These are phyloP conservation scores for Trichonephila clavipes DNA, from an alignment of 1,140 invertebrate species.

Conservation along the genomic window DNA sequence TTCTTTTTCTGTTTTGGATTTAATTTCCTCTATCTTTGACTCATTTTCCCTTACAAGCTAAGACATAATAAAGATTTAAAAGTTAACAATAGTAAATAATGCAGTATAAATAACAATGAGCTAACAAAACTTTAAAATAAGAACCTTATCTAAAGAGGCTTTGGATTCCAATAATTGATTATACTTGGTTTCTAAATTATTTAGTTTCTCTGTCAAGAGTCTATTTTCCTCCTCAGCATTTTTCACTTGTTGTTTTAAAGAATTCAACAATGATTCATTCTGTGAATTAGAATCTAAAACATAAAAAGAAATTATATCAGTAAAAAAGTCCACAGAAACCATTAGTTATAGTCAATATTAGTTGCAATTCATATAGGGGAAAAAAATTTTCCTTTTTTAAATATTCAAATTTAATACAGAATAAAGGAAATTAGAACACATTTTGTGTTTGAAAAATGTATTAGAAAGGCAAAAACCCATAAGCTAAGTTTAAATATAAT, in stretches of 20 bases:
- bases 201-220: neutral
- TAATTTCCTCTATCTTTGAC: slow-evolving; percentile 30
- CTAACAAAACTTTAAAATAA: neutral
- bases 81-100: neutral
- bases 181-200: neutral
- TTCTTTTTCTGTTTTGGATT: neutral
- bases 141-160: neutral
- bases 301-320: neutral
- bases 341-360: too few species aligned
- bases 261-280: neutral
- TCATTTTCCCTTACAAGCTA: slow-evolving; percentile 16
- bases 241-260: slow-evolving; percentile 18
- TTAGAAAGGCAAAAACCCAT: too few species aligned
- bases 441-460: too few species aligned
- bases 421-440: too few species aligned
- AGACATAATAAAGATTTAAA: neutral
- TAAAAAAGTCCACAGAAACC: neutral
- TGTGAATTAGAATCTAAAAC: neutral
- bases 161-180: neutral
- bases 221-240: neutral
- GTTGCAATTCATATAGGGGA: too few species aligned
- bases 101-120: neutral
- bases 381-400: too few species aligned
- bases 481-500: too few species aligned
- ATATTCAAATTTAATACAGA: too few species aligned